Percentiles rank a stretch among this genome's conserved stretches.
Evolutionary conservation across 2,888 invertebrate species (phyloP).

Genomic region (Aethes cnicana): DNA sequence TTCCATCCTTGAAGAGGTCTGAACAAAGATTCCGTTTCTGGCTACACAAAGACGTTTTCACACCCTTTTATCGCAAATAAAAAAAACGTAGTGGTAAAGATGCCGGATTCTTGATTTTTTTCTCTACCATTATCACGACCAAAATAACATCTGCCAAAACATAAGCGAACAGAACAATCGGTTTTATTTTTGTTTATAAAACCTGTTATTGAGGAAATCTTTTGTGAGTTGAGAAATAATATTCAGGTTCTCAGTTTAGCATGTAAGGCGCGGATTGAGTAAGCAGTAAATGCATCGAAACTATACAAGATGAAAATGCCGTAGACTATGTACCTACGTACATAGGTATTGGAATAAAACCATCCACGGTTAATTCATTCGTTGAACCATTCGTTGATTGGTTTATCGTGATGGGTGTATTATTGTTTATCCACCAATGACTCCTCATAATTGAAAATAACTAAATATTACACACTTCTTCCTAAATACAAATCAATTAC

Average conservation of each 20-base stretch:
- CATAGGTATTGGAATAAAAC: conserved; percentile 28
- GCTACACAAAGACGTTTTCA: conserved; percentile 19
- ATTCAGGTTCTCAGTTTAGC: conserved; percentile 37
- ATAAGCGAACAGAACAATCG: conserved; percentile 36
- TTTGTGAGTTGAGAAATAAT: conserved; percentile 44
- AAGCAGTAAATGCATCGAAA: conserved; percentile 44
- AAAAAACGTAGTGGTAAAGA: conserved; percentile 41
- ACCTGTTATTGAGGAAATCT: conserved; percentile 49
- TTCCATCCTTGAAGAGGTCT: conserved; percentile 41
- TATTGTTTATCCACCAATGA: too few species aligned
- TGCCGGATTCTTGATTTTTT: conserved; percentile 39
- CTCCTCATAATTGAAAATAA: too few species aligned
- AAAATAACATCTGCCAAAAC: conserved; percentile 54
- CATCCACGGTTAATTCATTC: conserved; percentile 31
- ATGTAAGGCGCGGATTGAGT: conserved; percentile 37
- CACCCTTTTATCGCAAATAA: conserved; percentile 32
- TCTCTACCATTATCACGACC: conserved; percentile 41
- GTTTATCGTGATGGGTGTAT: conserved; percentile 10
- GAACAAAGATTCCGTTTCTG: conserved; percentile 39
- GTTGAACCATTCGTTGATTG: conserved; percentile 31
- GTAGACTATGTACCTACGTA: conserved; percentile 1
- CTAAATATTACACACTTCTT: neutral
- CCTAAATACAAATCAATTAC: neutral
- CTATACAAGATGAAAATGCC: conserved; percentile 28
- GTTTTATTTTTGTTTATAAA: conserved; percentile 48